Evolutionary conservation across 2,113 vertebrate genomes (phyloP).

Genomic region (Coracopsis vasa): DNA sequence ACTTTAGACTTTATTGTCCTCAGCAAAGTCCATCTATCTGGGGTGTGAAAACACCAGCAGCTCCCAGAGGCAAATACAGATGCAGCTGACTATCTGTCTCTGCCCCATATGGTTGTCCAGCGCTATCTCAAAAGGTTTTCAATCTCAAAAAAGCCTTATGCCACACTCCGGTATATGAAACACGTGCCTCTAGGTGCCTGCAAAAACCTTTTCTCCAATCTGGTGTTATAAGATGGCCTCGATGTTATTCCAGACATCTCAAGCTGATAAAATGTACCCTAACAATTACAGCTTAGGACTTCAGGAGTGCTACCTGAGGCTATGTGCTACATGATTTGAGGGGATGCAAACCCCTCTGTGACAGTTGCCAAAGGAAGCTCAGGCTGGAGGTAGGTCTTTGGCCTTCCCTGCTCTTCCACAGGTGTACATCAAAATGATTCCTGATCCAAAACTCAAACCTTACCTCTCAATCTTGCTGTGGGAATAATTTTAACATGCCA

Average conservation of each 20-base stretch:
- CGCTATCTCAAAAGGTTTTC: background rate
- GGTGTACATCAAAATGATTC: background rate
- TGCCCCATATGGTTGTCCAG: background rate
- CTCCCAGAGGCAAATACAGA: background rate
- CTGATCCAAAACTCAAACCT: background rate
- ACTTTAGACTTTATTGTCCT: background rate
- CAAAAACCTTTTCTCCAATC: background rate
- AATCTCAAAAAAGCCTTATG: background rate
- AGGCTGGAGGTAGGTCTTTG: background rate
- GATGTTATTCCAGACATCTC: background rate
- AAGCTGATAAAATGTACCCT: background rate
- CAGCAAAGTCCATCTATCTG: background rate
- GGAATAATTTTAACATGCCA: background rate
- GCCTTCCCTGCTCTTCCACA: background rate
- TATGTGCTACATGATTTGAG: accelerated
- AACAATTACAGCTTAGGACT: background rate
- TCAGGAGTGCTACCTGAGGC: too few relatives aligned
- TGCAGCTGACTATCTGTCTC: background rate
- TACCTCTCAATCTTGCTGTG: background rate
- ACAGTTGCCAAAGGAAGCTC: background rate
- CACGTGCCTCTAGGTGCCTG: background rate
- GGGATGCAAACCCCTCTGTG: background rate
- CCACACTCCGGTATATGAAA: background rate
- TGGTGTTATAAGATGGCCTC: background rate
- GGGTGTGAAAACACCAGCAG: background rate